Evolutionary conservation across 1,140 invertebrate species (phyloP).

Genomic region (Drosophila subpulchrella): DNA sequence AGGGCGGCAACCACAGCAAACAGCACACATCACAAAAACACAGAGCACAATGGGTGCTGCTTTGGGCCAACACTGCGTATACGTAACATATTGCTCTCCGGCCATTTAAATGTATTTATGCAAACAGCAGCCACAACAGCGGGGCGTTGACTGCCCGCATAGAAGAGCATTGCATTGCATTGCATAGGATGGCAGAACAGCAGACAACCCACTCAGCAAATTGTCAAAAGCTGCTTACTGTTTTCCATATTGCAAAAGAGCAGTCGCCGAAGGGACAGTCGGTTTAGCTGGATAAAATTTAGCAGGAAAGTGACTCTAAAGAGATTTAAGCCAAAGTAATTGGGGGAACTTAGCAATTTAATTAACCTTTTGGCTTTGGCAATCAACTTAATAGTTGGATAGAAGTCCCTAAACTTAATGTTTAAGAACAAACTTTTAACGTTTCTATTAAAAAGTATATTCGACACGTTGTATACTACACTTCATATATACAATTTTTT

Average conservation of each 20-base stretch:
- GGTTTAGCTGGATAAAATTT: constrained; percentile 1
- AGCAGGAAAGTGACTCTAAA: not conserved
- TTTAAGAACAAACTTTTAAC: too few species aligned
- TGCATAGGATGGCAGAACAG: not conserved
- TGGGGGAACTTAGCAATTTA: not conserved
- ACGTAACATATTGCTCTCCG: constrained; percentile 75
- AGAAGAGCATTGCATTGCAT: constrained; percentile 11
- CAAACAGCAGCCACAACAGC: constrained; percentile 55
- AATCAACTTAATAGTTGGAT: too few species aligned
- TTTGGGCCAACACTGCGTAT: constrained; percentile 61
- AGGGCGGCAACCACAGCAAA: constrained; percentile 56
- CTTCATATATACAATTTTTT: too few species aligned
- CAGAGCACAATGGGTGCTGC: constrained; percentile 20
- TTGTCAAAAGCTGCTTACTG: constrained; percentile 77
- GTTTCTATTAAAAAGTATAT: too few species aligned
- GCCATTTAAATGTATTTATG: constrained; percentile 82
- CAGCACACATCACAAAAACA: not conserved
- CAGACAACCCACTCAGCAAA: constrained; percentile 65
- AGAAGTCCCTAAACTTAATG: too few species aligned
- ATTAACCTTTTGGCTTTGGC: not conserved
- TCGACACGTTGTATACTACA: too few species aligned
- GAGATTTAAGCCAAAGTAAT: not conserved
- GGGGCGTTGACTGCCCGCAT: constrained; percentile 25
- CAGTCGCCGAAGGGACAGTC: constrained; percentile 5
- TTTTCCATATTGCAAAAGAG: constrained; percentile 14